phyloP scores from a whole-genome alignment of 2,113 vertebrate species.

The Prunella himalayana region DNA sequence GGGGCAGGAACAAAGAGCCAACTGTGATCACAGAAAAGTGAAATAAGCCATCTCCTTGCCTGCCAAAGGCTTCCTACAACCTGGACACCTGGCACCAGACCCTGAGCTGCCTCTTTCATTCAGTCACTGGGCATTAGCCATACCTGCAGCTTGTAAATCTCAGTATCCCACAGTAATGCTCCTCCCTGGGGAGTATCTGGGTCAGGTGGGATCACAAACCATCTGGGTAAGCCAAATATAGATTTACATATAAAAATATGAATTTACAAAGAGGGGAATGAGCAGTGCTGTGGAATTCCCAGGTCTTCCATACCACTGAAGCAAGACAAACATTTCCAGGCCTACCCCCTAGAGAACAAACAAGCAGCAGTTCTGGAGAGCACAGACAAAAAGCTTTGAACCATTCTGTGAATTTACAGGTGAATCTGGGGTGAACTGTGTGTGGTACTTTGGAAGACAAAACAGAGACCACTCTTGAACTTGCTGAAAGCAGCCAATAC shows the following conservation, averaged over 20 bases:
- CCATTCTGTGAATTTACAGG: background rate
- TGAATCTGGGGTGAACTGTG: background rate
- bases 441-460: background rate
- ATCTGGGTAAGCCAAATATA: background rate
- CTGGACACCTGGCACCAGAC: background rate
- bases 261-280: background rate
- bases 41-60: background rate
- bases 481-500: background rate
- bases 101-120: background rate
- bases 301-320: background rate
- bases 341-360: background rate
- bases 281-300: background rate
- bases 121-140: background rate
- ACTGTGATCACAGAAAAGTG: background rate
- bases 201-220: background rate
- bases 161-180: fast-evolving
- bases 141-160: background rate
- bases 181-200: background rate
- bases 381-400: background rate
- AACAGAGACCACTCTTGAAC: background rate
- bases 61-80: background rate
- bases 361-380: background rate
- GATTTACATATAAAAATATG: too few species aligned
- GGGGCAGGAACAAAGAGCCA: background rate
- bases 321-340: background rate